Evolutionary conservation across 2,797 vertebrate species (phyloP), one percentile per base, ranked within the genome.

Genomic region (Prionace glauca): DNA sequence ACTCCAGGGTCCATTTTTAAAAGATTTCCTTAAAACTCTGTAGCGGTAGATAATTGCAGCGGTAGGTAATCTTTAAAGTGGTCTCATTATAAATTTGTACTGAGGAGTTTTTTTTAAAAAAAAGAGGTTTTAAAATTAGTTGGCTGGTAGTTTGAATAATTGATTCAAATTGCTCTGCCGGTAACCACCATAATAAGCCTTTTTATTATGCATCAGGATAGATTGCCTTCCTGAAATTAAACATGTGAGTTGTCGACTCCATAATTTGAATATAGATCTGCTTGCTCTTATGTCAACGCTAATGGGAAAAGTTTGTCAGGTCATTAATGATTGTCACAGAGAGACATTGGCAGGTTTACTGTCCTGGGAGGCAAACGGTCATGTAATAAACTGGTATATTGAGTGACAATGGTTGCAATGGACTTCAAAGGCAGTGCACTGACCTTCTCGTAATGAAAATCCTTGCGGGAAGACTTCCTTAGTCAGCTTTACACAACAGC

Each of bases 221-320:
- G 93, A 95, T 95, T 95, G 93, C 71, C 71, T 95, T 16, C 50
- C 93, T 95, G 93, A 77, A 95, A 74, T 95, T 56, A 74, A 77
- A 77, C 24, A 69, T 71, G 72, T n/a, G 93, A 95, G 14, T 74
- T 84, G 41, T 32, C 93, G 8, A 32, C 41, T 94, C 22, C 50
- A 94, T 94, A 50, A 94, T 94, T 94, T 94, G 71, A 95, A 56
- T 56, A 50, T 60, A 32, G 71, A 95, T 95, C 71, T 12, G 71
- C 10, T 22, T 77, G 41, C 71, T 60, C 93, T 95, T 50, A 5
- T 77, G 93, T 95, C 71, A 95, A 56, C 0, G 41, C 74, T 95
- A 77, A 74, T 95, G 93, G 45, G 45, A 16, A 95, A 77, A 22
- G 93, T 95, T 77, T 95, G 69, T 60, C 67, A 60, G 93, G 72